phyloP scores from a whole-genome alignment of 2,888 invertebrate genomes.

The Epinotia nisella region DNA sequence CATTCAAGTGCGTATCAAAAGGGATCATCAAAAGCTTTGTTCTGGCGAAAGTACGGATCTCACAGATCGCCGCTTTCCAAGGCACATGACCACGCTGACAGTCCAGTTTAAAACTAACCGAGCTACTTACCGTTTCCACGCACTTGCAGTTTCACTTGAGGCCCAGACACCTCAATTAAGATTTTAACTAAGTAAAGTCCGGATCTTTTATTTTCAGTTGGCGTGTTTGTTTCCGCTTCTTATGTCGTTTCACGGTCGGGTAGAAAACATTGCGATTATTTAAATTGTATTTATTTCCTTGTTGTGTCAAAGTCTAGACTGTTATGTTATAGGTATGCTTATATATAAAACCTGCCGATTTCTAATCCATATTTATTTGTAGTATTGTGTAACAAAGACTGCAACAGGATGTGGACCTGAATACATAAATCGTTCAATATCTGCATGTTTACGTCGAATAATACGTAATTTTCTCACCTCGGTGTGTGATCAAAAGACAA shows the following conservation, averaged over 20 bases:
- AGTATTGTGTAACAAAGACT: constrained; percentile 19
- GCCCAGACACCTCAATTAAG: constrained; percentile 33
- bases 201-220: constrained; percentile 23
- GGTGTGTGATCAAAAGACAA: constrained; percentile 18
- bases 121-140: constrained; percentile 5
- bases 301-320: constrained; percentile 28
- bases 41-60: constrained; percentile 59
- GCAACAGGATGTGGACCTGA: background rate
- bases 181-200: constrained; percentile 26
- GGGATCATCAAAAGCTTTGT: constrained; percentile 56
- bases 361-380: constrained; percentile 7
- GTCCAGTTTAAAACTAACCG: constrained; percentile 19
- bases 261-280: constrained; percentile 24
- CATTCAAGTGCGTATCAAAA: constrained; percentile 51
- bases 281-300: constrained; percentile 18
- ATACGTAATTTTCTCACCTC: background rate
- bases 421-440: background rate
- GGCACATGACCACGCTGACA: constrained; percentile 30
- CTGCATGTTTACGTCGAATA: background rate
- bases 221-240: constrained; percentile 35
- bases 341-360: background rate
- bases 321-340: constrained; percentile 23
- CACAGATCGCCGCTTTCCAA: constrained; percentile 51
- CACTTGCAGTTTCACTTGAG: constrained; percentile 37
- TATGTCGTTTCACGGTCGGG: constrained; percentile 29